Evolutionary conservation across 2,888 invertebrate genomes (phyloP).

Genomic region (Anagyrus pseudococci): DNA sequence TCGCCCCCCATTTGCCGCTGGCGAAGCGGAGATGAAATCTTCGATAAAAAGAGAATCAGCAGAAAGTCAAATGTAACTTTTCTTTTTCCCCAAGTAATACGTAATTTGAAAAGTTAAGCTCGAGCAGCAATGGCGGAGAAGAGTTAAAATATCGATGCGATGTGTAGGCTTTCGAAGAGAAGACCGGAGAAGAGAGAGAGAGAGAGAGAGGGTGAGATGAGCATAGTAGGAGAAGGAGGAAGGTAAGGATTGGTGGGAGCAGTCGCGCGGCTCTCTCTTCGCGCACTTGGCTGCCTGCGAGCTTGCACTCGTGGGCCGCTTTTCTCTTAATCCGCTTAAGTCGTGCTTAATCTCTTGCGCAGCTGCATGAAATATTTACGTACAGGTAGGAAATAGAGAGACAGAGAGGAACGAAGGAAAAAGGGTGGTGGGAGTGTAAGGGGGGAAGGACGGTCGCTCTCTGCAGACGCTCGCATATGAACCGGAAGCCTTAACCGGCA

Average conservation of each 20-base stretch:
- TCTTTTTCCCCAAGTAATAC: conserved; percentile 13
- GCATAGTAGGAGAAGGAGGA: neutral
- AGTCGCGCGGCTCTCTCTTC: conserved; percentile 2
- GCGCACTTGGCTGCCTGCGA: conserved; percentile 16
- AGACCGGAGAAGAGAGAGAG: neutral
- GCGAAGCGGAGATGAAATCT: too few relatives aligned
- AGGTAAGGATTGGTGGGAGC: conserved; percentile 2
- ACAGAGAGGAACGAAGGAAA: neutral
- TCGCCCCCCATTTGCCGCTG: too few relatives aligned
- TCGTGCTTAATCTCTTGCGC: conserved; percentile 46
- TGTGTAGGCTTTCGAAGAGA: neutral
- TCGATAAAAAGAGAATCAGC: too few relatives aligned
- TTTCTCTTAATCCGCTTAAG: conserved; percentile 56
- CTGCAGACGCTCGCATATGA: neutral
- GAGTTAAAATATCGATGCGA: conserved; percentile 28
- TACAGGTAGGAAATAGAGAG: neutral
- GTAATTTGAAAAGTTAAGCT: neutral
- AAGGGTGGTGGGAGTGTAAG: neutral
- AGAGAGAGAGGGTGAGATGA: too few relatives aligned
- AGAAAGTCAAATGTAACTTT: neutral
- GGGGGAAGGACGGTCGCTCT: neutral
- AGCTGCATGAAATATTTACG: conserved; percentile 61
- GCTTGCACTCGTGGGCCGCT: conserved; percentile 24
- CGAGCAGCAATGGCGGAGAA: neutral
- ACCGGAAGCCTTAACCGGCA: conserved; percentile 54